A percentile compares a stretch with the other conserved stretches of the same genome.
These are phyloP conservation scores for Timema cristinae DNA, from an alignment of 2,888 invertebrate species.

Conservation along the genomic window DNA sequence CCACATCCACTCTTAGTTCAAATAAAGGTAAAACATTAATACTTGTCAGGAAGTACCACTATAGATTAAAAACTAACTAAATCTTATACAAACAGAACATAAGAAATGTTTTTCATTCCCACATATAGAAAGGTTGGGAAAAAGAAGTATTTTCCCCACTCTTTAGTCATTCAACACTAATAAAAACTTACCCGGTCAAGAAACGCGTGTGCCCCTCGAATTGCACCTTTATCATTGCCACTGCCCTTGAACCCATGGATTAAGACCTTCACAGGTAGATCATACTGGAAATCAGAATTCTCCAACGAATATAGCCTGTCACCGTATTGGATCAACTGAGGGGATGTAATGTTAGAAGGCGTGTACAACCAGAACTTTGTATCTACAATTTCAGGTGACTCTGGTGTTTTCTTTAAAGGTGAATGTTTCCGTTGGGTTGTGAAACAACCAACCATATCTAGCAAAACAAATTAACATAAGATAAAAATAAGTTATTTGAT, in stretches of 20 bases:
- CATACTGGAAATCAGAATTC: slow-evolving; percentile 47
- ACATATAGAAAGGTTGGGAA: too few relatives aligned
- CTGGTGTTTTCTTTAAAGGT: slow-evolving; percentile 52
- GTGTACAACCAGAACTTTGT: slow-evolving; percentile 50
- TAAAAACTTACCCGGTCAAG: too few relatives aligned
- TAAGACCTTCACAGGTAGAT: slow-evolving; percentile 49
- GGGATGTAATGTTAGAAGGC: slow-evolving; percentile 19
- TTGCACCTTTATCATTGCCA: slow-evolving; percentile 49
- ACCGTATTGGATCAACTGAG: slow-evolving; percentile 45
- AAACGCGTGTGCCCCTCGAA: slow-evolving; percentile 45
- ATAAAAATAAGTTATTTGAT: too few relatives aligned
- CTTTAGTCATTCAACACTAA: too few relatives aligned
- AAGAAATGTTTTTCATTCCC: too few relatives aligned
- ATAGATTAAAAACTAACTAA: too few relatives aligned
- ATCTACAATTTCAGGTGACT: slow-evolving; percentile 50
- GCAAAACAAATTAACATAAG: slow-evolving; percentile 30
- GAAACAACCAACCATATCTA: slow-evolving; percentile 57
- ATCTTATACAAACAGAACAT: too few relatives aligned
- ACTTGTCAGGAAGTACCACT: too few relatives aligned
- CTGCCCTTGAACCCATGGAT: slow-evolving; percentile 57
- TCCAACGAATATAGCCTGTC: slow-evolving; percentile 47
- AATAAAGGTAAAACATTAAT: too few relatives aligned
- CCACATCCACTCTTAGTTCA: too few relatives aligned
- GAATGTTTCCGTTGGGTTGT: slow-evolving; percentile 47
- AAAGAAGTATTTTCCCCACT: too few relatives aligned